These are phyloP conservation scores for Rhabdornis inornatus DNA, from an alignment of 2,113 vertebrate genomes.

Conservation along the genomic window DNA sequence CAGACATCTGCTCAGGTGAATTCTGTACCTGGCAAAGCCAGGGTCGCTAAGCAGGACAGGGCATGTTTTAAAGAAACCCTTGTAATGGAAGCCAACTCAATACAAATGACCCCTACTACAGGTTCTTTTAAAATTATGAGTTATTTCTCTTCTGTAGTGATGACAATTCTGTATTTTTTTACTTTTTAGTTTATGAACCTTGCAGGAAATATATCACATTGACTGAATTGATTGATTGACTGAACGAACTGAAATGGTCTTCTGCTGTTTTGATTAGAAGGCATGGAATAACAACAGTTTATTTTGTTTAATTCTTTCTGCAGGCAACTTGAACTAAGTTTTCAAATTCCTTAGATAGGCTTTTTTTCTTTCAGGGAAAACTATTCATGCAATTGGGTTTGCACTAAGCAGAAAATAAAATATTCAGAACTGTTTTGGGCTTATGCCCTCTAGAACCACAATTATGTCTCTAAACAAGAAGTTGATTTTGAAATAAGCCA, in stretches of 20 bases:
- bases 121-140: background rate
- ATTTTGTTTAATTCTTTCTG: background rate
- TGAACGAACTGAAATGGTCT: background rate
- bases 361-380: background rate
- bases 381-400: background rate
- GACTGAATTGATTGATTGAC: background rate
- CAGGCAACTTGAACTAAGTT: background rate
- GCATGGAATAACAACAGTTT: background rate
- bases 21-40: background rate
- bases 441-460: background rate
- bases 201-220: background rate
- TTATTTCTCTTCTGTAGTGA: background rate
- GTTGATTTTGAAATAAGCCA: constrained; percentile 23
- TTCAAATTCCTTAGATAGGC: background rate
- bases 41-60: background rate
- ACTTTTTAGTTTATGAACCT: background rate
- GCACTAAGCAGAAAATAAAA: background rate
- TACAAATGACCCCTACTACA: background rate
- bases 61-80: background rate
- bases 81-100: background rate
- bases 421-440: background rate
- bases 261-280: background rate
- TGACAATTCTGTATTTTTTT: background rate
- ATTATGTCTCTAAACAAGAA: background rate
- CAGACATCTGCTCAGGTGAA: background rate